Conservation (phyloP, 1,140 invertebrate species). For the Brachionus angularis region DNA sequence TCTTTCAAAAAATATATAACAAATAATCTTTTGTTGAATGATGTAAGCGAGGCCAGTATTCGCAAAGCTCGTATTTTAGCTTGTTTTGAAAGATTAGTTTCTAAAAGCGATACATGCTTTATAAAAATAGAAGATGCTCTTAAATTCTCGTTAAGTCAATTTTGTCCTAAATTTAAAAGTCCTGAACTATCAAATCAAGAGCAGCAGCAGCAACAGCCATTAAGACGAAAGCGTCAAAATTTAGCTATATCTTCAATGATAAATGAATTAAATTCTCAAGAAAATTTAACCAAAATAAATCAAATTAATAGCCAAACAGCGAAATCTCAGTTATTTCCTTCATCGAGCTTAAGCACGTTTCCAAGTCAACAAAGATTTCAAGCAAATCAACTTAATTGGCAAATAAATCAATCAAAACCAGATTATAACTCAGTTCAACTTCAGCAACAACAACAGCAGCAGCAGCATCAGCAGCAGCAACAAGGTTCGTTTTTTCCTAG, state of each 20-base stretch:
- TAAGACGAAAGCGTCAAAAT: slow-evolving; percentile 37
- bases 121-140: background rate
- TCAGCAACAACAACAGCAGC: too few species aligned
- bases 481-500: background rate
- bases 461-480: too few species aligned
- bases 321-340: too few species aligned
- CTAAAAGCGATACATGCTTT: background rate
- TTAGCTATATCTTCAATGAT: slow-evolving; percentile 25
- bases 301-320: too few species aligned
- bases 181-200: background rate
- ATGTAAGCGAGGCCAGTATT: background rate
- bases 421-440: too few species aligned
- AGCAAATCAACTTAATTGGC: too few species aligned
- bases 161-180: slow-evolving; percentile 18
- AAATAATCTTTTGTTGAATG: background rate
- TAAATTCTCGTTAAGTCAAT: background rate
- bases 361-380: too few species aligned
- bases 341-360: too few species aligned
- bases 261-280: background rate
- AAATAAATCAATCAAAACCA: too few species aligned
- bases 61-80: slow-evolving; percentile 9
- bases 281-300: background rate
- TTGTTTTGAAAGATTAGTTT: background rate
- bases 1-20: slow-evolving; percentile 32
- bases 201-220: background rate